phyloP scores from a whole-genome alignment of 2,888 invertebrate genomes.

The Pachymerium ferrugineum region DNA sequence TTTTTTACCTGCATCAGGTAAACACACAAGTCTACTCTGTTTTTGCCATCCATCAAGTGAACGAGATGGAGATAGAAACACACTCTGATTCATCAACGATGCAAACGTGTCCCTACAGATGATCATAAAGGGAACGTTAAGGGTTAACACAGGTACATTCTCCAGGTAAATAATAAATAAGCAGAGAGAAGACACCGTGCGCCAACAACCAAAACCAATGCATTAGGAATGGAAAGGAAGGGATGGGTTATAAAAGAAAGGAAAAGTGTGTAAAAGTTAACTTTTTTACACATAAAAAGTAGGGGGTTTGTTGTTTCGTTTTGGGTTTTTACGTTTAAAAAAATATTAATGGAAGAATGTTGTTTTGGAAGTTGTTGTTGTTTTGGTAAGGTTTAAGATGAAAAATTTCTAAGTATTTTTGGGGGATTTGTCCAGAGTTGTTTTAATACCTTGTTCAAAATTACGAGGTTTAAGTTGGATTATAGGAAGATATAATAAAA shows the following conservation, averaged over 20 bases:
- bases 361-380: too few species aligned
- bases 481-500: too few species aligned
- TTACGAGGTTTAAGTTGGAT: too few species aligned
- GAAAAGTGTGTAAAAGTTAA: too few species aligned
- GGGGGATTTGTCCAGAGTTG: too few species aligned
- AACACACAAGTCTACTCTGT: not conserved
- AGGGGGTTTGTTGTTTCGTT: too few species aligned
- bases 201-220: not conserved
- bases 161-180: conserved; percentile 1
- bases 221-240: not conserved
- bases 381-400: too few species aligned
- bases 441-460: too few species aligned
- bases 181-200: conserved; percentile 6
- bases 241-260: not conserved
- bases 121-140: conserved; percentile 25
- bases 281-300: too few species aligned
- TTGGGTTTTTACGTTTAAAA: too few species aligned
- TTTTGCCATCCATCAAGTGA: conserved; percentile 23
- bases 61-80: conserved; percentile 18
- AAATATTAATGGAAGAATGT: too few species aligned
- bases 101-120: conserved; percentile 25
- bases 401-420: too few species aligned
- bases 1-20: not conserved
- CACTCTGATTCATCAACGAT: conserved; percentile 25
- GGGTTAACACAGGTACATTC: not conserved